phyloP scores from a whole-genome alignment of 1,140 invertebrate genomes.

The Cydia fagiglandana region DNA sequence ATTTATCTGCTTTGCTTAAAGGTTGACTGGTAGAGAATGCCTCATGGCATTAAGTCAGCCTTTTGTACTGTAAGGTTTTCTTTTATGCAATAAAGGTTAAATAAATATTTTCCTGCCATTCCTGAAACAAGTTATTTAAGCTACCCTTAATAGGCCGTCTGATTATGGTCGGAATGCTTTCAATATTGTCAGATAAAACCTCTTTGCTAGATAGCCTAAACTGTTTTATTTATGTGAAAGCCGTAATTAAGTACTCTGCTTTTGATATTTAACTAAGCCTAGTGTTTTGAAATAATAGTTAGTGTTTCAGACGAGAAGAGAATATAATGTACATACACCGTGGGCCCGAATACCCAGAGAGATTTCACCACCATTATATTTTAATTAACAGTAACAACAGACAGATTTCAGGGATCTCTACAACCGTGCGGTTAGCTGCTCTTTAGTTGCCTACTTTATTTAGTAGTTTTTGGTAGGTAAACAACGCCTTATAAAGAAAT shows the following conservation, averaged over 20 bases:
- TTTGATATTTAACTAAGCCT: neutral
- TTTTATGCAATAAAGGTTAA: too few species aligned
- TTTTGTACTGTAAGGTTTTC: too few species aligned
- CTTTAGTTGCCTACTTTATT: too few species aligned
- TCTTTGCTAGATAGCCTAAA: constrained; percentile 4
- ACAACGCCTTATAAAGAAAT: too few species aligned
- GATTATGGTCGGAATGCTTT: neutral
- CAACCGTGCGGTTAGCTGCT: too few species aligned
- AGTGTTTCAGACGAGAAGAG: neutral
- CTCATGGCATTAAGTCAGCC: too few species aligned
- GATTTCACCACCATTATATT: neutral
- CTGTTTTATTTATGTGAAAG: neutral
- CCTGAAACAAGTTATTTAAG: neutral
- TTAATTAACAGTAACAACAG: too few species aligned
- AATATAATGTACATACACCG: neutral
- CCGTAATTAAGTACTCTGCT: constrained; percentile 3
- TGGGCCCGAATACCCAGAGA: neutral
- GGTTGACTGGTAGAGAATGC: too few species aligned
- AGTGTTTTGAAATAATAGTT: neutral
- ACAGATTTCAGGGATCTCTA: too few species aligned
- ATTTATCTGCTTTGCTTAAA: too few species aligned
- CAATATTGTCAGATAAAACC: neutral
- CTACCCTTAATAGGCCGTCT: neutral
- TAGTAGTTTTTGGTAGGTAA: too few species aligned
- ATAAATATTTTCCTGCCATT: neutral